phyloP scores from a whole-genome alignment of 2,797 vertebrate species.

The Knipowitschia caucasica region DNA sequence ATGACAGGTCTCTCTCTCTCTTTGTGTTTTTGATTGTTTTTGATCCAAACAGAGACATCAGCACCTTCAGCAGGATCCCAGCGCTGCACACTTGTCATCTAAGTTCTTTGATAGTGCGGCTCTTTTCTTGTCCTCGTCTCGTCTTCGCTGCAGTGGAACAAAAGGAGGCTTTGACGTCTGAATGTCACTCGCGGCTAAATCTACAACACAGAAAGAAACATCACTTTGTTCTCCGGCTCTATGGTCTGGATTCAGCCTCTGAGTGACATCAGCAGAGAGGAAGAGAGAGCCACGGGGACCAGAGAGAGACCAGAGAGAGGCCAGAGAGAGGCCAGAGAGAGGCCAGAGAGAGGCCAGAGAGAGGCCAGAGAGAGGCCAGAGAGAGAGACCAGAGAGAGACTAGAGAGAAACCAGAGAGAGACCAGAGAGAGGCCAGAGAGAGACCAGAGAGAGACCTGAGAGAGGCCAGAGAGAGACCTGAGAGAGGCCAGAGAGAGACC shows the following conservation, averaged over 20 bases:
- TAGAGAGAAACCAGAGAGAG: no score
- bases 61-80: not conserved
- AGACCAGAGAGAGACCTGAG: no score
- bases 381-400: no score
- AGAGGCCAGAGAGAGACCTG: no score
- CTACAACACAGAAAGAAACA: not conserved
- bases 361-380: no score
- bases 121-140: slow-evolving; percentile 1
- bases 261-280: not conserved
- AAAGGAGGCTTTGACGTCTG: slow-evolving; percentile 5
- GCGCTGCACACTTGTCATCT: not conserved
- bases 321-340: no score
- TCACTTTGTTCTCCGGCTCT: not conserved
- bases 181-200: slow-evolving; percentile 6
- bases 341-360: no score
- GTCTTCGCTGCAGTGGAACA: slow-evolving; percentile 4
- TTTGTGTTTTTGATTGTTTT: not conserved
- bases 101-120: not conserved
- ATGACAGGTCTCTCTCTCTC: not conserved
- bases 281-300: no score
- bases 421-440: no score
- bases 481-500: no score
- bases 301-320: no score
- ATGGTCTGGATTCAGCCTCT: not conserved
- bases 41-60: not conserved